Evolutionary conservation across 2,113 vertebrate species (phyloP).

Genomic region (Motacilla tschutschensis): DNA sequence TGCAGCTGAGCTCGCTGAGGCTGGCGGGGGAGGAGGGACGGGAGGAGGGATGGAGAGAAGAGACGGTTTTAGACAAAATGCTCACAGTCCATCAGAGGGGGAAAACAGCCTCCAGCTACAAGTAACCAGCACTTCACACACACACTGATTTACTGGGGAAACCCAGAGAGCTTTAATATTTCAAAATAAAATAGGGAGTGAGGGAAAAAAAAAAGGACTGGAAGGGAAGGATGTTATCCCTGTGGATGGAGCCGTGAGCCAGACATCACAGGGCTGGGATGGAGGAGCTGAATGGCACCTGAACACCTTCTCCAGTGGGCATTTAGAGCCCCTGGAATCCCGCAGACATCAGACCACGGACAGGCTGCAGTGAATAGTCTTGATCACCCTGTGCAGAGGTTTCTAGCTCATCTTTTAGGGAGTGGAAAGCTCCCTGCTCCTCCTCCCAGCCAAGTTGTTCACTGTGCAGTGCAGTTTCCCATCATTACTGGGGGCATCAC

Average conservation of each 20-base stretch:
- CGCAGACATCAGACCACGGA: neutral
- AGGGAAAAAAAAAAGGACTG: neutral
- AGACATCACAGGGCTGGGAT: neutral
- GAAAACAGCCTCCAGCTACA: slow-evolving; percentile 65
- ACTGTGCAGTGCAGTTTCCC: neutral
- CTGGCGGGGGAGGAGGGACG: slow-evolving; percentile 53
- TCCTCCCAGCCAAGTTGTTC: neutral
- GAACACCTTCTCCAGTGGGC: neutral
- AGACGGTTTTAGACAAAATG: slow-evolving; percentile 45
- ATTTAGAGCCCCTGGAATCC: neutral
- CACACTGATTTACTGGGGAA: slow-evolving; percentile 56
- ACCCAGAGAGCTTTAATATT: slow-evolving; percentile 52
- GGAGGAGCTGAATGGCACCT: neutral
- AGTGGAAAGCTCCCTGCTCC: neutral
- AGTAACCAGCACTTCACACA: slow-evolving; percentile 47
- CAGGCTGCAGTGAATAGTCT: neutral
- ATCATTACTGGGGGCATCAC: neutral
- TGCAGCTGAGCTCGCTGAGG: slow-evolving; percentile 66
- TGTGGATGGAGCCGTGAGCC: neutral
- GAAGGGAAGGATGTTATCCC: neutral
- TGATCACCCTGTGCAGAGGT: neutral
- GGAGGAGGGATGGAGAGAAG: slow-evolving; percentile 52
- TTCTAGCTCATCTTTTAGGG: neutral
- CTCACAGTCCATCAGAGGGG: slow-evolving; percentile 60
- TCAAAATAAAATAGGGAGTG: slow-evolving; percentile 42